Conservation (phyloP, 2,888 invertebrate species). For the Cylindroiulus punctatus region DNA sequence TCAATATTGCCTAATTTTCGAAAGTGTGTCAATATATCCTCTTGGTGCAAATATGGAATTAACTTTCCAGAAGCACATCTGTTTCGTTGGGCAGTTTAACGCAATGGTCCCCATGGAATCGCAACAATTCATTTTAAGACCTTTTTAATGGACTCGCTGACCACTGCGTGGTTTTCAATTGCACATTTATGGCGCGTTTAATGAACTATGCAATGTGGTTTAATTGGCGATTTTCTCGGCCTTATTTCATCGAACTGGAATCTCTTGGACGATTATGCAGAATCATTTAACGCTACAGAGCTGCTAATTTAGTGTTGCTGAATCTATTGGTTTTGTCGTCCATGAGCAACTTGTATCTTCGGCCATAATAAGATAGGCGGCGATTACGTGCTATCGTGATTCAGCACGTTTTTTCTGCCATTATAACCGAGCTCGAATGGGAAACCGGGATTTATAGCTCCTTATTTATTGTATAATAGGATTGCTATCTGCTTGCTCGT, state of each 20-base stretch:
- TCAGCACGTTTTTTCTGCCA: background rate
- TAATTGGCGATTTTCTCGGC: background rate
- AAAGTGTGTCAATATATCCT: too few species aligned
- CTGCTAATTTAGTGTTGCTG: background rate
- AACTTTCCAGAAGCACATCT: too few species aligned
- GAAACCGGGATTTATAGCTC: background rate
- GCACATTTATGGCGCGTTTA: background rate
- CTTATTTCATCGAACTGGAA: background rate
- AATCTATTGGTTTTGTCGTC: background rate
- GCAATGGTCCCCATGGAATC: background rate
- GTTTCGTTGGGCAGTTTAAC: background rate
- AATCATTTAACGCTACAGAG: background rate
- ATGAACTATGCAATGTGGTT: background rate
- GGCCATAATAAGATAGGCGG: background rate
- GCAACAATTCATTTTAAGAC: background rate
- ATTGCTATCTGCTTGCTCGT: constrained; percentile 10
- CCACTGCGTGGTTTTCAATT: background rate
- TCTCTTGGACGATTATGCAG: background rate
- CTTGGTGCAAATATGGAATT: too few species aligned
- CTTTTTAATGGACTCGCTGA: background rate
- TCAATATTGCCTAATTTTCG: too few species aligned
- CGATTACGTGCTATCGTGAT: background rate
- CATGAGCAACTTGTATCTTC: background rate
- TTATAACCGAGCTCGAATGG: background rate
- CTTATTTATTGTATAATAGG: background rate